Evolutionary conservation across 2,888 invertebrate species (phyloP).

Genomic region (Acanthococcus lagerstroemiae): DNA sequence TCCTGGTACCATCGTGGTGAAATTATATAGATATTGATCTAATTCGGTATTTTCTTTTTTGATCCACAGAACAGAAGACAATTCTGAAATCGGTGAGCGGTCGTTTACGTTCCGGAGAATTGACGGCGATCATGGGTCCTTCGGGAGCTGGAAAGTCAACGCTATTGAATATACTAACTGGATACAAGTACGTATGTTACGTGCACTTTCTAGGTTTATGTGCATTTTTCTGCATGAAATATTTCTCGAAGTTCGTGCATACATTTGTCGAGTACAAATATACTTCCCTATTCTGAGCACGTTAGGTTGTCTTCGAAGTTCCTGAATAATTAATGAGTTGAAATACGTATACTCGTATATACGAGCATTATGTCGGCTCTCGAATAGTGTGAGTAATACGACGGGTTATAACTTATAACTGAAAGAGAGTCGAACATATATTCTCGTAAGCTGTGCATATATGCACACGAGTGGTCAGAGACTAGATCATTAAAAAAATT

Average conservation of each 20-base stretch:
- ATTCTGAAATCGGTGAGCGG: conserved; percentile 87
- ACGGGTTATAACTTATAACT: too few species aligned
- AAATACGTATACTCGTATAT: too few species aligned
- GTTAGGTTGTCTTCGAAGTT: conserved; percentile 1
- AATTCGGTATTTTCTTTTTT: background rate
- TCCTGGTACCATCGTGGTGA: too few species aligned
- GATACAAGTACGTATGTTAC: conserved; percentile 87
- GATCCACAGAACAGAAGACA: conserved; percentile 66
- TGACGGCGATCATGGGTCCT: conserved; percentile 95
- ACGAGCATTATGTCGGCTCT: too few species aligned
- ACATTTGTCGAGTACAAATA: too few species aligned
- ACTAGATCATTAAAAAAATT: too few species aligned
- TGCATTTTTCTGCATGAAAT: too few species aligned
- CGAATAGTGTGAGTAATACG: too few species aligned
- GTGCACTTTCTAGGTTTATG: background rate
- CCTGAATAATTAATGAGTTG: conserved; percentile 15
- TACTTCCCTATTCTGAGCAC: background rate
- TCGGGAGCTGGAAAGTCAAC: conserved; percentile 92
- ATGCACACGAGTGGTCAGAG: too few species aligned
- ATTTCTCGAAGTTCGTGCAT: too few species aligned
- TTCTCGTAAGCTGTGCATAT: too few species aligned
- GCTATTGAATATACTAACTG: conserved; percentile 84
- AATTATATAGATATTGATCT: background rate
- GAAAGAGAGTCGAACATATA: too few species aligned
- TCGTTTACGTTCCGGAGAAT: conserved; percentile 73